Percentiles rank a stretch among this genome's conserved stretches.
Evolutionary conservation across 1,140 invertebrate species (phyloP).

Genomic region (Cecropterus lyciades): DNA sequence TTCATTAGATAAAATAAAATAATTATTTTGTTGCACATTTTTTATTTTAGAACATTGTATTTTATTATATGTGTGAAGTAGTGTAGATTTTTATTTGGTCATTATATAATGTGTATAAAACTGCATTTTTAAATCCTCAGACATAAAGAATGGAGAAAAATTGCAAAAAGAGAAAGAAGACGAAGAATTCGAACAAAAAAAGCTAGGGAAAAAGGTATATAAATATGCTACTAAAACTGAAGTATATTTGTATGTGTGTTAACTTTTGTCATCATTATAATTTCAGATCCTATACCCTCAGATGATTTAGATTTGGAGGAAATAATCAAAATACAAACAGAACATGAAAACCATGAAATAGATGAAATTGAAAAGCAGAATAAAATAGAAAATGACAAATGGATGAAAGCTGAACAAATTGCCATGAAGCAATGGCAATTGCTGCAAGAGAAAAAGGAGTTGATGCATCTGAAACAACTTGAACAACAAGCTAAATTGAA

Average conservation of each 20-base stretch:
- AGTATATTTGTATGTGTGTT: not conserved
- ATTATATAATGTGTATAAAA: not conserved
- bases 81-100: too few species aligned
- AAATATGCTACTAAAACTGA: not conserved
- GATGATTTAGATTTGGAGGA: conserved; percentile 74
- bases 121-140: not conserved
- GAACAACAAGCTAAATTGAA: conserved; percentile 84
- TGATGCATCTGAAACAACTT: conserved; percentile 75
- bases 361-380: conserved; percentile 75
- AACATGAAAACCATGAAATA: conserved; percentile 65
- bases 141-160: conserved; percentile 84
- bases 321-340: conserved; percentile 50
- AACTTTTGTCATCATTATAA: conserved; percentile 8
- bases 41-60: too few species aligned
- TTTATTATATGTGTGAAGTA: too few species aligned
- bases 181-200: conserved; percentile 80
- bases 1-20: too few species aligned
- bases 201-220: conserved; percentile 71
- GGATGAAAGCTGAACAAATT: conserved; percentile 70
- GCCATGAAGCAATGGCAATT: conserved; percentile 84
- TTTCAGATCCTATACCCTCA: conserved; percentile 51
- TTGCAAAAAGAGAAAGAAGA: conserved; percentile 86
- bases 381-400: conserved; percentile 80
- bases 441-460: conserved; percentile 81
- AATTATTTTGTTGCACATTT: too few species aligned